A percentile compares a stretch with the other conserved stretches of the same genome.
These are phyloP conservation scores for Pemphredon lugubris DNA, from an alignment of 2,888 invertebrate species.

Conservation along the genomic window DNA sequence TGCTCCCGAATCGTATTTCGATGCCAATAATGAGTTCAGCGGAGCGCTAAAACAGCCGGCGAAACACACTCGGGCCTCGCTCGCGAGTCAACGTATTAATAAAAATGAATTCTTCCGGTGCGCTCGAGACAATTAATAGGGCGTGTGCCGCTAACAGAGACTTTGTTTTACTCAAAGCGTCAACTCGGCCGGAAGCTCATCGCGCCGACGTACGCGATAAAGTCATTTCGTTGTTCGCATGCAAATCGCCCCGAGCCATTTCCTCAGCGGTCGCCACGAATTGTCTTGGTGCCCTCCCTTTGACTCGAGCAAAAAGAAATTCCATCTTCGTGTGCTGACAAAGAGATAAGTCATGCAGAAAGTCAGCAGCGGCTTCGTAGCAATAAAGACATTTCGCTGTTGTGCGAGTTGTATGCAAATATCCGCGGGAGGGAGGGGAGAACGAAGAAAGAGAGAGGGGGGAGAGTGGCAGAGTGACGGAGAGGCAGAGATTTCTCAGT, in stretches of 20 bases:
- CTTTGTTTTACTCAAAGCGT: not conserved
- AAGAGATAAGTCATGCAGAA: constrained; percentile 47
- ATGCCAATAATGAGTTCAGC: not conserved
- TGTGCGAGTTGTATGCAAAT: constrained; percentile 48
- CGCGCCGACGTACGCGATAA: not conserved
- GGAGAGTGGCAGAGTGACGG: too few relatives aligned
- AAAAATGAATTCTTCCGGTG: constrained; percentile 52
- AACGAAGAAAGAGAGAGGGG: too few relatives aligned
- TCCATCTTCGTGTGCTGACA: constrained; percentile 18
- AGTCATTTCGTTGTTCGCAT: constrained; percentile 8
- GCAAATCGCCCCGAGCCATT: not conserved
- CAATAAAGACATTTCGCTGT: constrained; percentile 47
- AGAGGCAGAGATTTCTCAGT: constrained; percentile 40
- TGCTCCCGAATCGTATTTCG: too few relatives aligned
- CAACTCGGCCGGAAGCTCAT: not conserved
- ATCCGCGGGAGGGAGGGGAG: too few relatives aligned
- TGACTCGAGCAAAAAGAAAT: constrained; percentile 6
- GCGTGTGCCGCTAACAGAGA: not conserved
- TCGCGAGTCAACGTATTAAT: constrained; percentile 16
- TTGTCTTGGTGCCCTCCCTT: not conserved
- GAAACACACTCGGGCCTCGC: constrained; percentile 14
- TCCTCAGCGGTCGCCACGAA: constrained; percentile 1
- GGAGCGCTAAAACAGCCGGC: not conserved
- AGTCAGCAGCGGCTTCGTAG: constrained; percentile 22
- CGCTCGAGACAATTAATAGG: constrained; percentile 44